phyloP scores from a whole-genome alignment of 2,888 invertebrate genomes.

The Caenorhabditis becei region DNA sequence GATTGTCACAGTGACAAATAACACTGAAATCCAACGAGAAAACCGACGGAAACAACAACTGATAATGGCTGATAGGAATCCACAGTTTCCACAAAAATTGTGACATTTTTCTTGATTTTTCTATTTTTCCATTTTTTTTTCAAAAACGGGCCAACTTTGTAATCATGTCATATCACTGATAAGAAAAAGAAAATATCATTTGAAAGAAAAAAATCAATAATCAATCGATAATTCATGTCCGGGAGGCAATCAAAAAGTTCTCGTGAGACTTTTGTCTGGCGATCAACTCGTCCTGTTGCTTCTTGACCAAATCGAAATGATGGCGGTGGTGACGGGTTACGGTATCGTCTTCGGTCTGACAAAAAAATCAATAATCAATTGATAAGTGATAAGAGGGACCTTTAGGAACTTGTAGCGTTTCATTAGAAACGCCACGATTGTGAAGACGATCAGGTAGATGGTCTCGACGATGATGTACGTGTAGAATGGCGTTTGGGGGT shows the following conservation, averaged over 20 bases:
- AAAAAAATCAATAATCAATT: background rate
- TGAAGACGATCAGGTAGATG: slow-evolving; percentile 21
- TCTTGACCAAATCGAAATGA: slow-evolving; percentile 32
- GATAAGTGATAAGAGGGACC: slow-evolving; percentile 2
- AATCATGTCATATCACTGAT: too few species aligned
- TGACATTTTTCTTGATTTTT: too few species aligned
- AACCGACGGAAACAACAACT: slow-evolving; percentile 30
- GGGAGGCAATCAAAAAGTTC: slow-evolving; percentile 11
- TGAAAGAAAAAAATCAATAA: too few species aligned
- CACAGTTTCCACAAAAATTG: too few species aligned
- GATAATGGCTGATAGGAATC: background rate
- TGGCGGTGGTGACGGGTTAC: slow-evolving; percentile 37
- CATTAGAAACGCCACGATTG: slow-evolving; percentile 9
- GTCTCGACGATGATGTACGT: slow-evolving; percentile 36
- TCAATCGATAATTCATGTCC: background rate
- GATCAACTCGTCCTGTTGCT: slow-evolving; percentile 39
- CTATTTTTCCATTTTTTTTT: background rate
- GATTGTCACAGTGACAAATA: background rate
- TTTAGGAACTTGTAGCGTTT: slow-evolving; percentile 22
- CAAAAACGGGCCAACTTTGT: too few species aligned
- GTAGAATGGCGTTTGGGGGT: background rate
- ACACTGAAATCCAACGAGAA: background rate
- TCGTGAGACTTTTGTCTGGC: slow-evolving; percentile 12
- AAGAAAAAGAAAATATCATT: background rate
- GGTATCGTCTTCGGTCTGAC: slow-evolving; percentile 44